phyloP scores from a whole-genome alignment of 2,113 vertebrate genomes.

The Emydura subglobosa region DNA sequence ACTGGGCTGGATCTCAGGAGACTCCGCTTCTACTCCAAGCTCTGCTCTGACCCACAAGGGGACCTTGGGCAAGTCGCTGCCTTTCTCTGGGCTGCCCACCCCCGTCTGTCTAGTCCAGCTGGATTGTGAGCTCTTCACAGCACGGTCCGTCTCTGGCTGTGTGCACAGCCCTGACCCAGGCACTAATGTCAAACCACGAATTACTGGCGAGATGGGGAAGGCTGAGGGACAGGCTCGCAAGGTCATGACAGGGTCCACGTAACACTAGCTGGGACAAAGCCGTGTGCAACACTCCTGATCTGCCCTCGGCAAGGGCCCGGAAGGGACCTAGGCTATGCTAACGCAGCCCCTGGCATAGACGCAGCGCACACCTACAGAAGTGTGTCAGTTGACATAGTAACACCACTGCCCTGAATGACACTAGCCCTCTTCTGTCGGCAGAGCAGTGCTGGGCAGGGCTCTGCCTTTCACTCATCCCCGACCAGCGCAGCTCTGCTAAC shows the following conservation, averaged over 20 bases:
- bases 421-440: no score
- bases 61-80: neutral
- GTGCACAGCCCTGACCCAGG: fast-evolving
- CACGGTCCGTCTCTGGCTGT: neutral
- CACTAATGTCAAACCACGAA: neutral
- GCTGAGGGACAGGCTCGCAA: neutral
- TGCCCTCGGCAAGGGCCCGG: neutral
- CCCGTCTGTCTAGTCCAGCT: no score
- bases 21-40: neutral
- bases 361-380: neutral
- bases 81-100: neutral
- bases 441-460: no score
- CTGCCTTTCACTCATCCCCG: neutral
- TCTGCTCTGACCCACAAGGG: neutral
- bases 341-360: neutral
- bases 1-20: neutral
- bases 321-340: neutral
- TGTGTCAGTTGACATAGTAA: no score
- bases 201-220: neutral
- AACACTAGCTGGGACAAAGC: neutral
- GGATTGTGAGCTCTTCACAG: neutral
- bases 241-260: neutral
- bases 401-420: no score
- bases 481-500: neutral
- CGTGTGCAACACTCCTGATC: neutral